Base-by-base conservation (phyloP, 2,113 vertebrate species). In the Psammodynastes pulverulentus region DNA sequence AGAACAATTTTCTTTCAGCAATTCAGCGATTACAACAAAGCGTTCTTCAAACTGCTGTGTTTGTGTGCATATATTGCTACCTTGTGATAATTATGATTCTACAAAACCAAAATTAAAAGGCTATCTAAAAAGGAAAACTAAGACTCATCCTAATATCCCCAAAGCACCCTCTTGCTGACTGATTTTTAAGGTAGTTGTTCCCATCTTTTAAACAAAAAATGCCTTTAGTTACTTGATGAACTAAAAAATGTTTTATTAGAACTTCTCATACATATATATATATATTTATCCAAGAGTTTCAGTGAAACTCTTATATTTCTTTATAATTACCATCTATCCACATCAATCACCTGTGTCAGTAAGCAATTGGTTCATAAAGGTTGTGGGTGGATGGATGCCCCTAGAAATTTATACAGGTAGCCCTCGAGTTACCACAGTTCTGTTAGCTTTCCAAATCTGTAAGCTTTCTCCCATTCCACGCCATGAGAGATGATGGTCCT, bases 1-100 rank as follows among this genome's bases (percentile, higher is more conserved):
- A 13, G 45, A 84, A 92, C 58, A 90, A 93, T 56, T 56, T 90
- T 48, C 21, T 26, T 17, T n/a, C 0, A 84, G 29, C 7, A 91
- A 17, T 51, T 1, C 72, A 79, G 34, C 34, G 43, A 17, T 79
- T 79, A 79, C 19, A 79, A 79, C 34, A 23, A 39, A 79, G 62
- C 43, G 34, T 43, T 39, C 17, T 79, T 21, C 72, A 79, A 21
- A 79, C 34, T 34, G 2, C 24, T 0, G 24, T 53, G 92, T 91
- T 51, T 88, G 15, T 79, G 3, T 88, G n/a, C 95, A 88, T 89
- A 93, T 79, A 93, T 72, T 92, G n/a, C 46, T 94, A 94, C 92
- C 15, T 24, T 4, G 12, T 84, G 58, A 91, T 26, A 96, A 93
- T 79, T 72, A 72, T 87, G 54, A 90, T n/a, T 39, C 5, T 52